Conservation (phyloP, 2,113 vertebrate species). For the Steatornis caripensis region DNA sequence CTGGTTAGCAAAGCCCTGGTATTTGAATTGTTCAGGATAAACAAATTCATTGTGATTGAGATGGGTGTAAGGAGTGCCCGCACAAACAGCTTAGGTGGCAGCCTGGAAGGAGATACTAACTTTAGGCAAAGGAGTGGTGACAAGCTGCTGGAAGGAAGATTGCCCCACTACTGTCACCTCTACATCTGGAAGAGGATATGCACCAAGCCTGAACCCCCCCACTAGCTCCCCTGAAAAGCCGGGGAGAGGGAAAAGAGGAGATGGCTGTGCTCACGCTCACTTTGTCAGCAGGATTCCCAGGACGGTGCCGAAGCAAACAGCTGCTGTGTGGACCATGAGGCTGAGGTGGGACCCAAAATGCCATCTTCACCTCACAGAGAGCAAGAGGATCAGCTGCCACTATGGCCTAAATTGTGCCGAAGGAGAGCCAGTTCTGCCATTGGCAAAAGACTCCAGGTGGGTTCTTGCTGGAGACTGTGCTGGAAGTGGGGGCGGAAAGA, state of each 20-base stretch:
- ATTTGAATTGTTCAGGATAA: neutral
- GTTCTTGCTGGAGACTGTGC: slow-evolving; percentile 65
- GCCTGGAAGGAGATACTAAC: neutral
- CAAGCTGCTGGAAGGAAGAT: neutral
- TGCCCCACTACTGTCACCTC: neutral
- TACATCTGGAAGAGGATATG: neutral
- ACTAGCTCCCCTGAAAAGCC: neutral
- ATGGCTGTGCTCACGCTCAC: slow-evolving; percentile 11
- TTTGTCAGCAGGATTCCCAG: slow-evolving; percentile 62
- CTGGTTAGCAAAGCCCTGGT: neutral
- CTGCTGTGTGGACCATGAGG: slow-evolving; percentile 38
- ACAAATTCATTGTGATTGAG: neutral
- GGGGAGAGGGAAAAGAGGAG: neutral
- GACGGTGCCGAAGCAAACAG: slow-evolving; percentile 36
- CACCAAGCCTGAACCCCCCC: neutral
- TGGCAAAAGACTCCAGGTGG: slow-evolving; percentile 35
- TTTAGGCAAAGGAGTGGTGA: neutral
- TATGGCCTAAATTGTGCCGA: neutral
- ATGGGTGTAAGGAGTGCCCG: neutral
- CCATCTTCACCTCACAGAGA: slow-evolving; percentile 30
- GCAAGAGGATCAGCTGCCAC: slow-evolving; percentile 51
- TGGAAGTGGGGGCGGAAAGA: neutral
- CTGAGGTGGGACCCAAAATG: slow-evolving; percentile 53
- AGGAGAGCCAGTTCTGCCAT: slow-evolving; percentile 48
- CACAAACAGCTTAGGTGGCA: neutral